phyloP scores from a whole-genome alignment of 2,888 invertebrate species.

The Eupithecia subumbrata region DNA sequence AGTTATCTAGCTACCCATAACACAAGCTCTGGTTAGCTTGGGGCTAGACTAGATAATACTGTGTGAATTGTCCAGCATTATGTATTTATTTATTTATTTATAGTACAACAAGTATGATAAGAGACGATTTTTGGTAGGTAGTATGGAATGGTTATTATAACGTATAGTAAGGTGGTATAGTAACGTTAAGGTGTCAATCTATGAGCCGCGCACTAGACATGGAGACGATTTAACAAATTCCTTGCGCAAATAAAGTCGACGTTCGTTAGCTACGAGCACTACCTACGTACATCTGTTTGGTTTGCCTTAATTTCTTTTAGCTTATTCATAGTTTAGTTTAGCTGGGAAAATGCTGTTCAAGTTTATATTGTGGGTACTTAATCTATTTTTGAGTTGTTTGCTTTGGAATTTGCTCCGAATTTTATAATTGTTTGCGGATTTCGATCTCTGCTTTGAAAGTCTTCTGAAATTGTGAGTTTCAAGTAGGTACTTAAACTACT shows the following conservation, averaged over 20 bases:
- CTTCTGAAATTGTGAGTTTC: not conserved
- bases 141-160: too few species aligned
- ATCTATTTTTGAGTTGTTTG: constrained; percentile 19
- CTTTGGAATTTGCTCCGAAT: constrained; percentile 45
- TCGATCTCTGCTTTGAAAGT: not conserved
- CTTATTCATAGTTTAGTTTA: constrained; percentile 38
- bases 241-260: constrained; percentile 48
- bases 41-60: too few species aligned
- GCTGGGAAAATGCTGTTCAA: constrained; percentile 36
- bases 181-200: not conserved
- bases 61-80: too few species aligned
- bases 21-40: too few species aligned
- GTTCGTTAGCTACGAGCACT: constrained; percentile 42
- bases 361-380: constrained; percentile 31
- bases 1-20: too few species aligned
- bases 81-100: too few species aligned
- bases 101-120: too few species aligned
- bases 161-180: not conserved
- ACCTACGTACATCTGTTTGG: constrained; percentile 34
- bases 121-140: too few species aligned
- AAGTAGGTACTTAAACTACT: not conserved
- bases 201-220: constrained; percentile 21
- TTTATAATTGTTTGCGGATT: not conserved
- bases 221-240: constrained; percentile 50
- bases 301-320: constrained; percentile 45